Evolutionary conservation across 2,113 vertebrate species (phyloP), one percentile per base, ranked within the genome.

Genomic region (Callipepla californica): DNA sequence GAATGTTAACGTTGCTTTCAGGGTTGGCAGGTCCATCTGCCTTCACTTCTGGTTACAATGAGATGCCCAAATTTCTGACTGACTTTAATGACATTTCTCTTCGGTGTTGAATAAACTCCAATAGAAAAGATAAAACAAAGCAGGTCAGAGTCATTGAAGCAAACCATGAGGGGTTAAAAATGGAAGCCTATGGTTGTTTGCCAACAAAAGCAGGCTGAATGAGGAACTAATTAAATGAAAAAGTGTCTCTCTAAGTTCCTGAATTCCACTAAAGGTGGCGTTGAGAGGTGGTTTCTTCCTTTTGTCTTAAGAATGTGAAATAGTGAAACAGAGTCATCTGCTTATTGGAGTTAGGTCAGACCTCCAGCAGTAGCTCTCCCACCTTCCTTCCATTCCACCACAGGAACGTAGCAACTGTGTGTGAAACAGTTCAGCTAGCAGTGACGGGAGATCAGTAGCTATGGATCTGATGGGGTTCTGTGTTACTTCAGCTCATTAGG

Each of bases 31-130:
- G 38, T 38, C 8, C 45, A 15, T 30, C 40, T n/a, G 18, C n/a
- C 44, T 18, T 50, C 23, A 13, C 40, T 28, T 63, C 6, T 0
- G 0, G 55, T 84, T 86, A 55, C 86, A 63, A 57, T 1, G n/a
- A 53, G 77, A 40, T 94, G 76, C 83, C 69, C 70, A 21, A 26
- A 57, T 59, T 32, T 63, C 68, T 88, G 58, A 38, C 40, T 51
- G 77, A 30, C 30, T 13, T 50, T 58, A 8, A 32, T 58, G 73
- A 68, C 17, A 2, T 58, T 62, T 61, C 85, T 75, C 61, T 87
- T 63, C 70, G 83, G 94, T 94, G 92, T 22, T 94, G 86, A 81
- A 89, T 90, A 68, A 94, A 90, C 89, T 96, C 48, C 80, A 86
- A 1, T 15, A 38, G 38, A 36, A 72, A 28, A 48, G 65, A 16